These are phyloP conservation scores for Lasiurus borealis DNA, from an alignment of 2,113 vertebrate genomes.

Conservation along the genomic window DNA sequence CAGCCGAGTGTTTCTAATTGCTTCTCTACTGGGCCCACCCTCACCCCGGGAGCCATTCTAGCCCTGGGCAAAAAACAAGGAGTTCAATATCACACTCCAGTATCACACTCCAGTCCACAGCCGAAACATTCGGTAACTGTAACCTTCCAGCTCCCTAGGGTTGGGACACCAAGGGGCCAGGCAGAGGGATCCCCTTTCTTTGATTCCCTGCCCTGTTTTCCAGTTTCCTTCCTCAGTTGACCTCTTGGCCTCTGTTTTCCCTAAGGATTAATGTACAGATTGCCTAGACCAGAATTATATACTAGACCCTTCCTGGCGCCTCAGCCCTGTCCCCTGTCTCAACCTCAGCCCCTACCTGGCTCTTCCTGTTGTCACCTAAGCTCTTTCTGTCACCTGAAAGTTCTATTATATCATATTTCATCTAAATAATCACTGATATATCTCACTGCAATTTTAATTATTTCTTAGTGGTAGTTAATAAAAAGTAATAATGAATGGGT, in stretches of 20 bases:
- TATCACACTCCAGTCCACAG: not conserved
- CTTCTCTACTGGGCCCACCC: not conserved
- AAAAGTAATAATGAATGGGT: not conserved
- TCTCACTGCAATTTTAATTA: conserved; percentile 19
- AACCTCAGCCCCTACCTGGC: not conserved
- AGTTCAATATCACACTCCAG: not conserved
- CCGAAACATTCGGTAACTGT: not conserved
- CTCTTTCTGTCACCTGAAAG: not conserved
- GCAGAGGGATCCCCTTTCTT: not conserved
- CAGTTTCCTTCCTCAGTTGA: not conserved
- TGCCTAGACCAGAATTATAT: not conserved
- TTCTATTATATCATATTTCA: not conserved
- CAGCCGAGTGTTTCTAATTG: not conserved
- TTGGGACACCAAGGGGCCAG: not conserved
- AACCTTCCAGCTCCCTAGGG: too few species aligned
- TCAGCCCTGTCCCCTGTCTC: not conserved
- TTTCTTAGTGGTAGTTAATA: not conserved
- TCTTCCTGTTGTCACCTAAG: not conserved
- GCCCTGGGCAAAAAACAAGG: not conserved
- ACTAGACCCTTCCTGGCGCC: not conserved
- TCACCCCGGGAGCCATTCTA: not conserved
- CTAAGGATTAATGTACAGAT: not conserved
- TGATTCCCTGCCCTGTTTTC: not conserved
- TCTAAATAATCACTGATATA: not conserved
- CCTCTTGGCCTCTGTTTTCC: not conserved